Percentiles rank a stretch among this genome's conserved stretches.
Conservation (phyloP, 37 sponge, comb jelly and placozoan genomes). For the Eunapius fragilis region DNA sequence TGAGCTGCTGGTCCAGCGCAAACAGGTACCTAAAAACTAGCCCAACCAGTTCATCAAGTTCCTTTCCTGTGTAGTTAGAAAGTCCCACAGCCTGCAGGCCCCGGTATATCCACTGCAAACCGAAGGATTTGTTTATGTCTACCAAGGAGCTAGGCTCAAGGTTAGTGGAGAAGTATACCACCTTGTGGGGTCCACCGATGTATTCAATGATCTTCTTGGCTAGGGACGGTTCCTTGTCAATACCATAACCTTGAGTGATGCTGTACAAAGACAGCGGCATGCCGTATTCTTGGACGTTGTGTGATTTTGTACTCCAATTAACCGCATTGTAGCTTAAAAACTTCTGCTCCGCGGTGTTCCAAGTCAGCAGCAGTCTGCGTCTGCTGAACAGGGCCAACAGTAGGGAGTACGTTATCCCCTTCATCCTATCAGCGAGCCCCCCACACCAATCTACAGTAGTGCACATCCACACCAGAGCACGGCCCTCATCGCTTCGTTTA, state of each 20-base stretch:
- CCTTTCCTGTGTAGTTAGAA: slow-evolving; percentile 1
- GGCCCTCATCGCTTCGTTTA: neutral
- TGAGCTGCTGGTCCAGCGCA: neutral
- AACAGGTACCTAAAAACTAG: slow-evolving; percentile 44
- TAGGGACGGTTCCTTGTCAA: neutral
- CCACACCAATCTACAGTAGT: slow-evolving; percentile 16
- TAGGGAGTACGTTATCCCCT: slow-evolving; percentile 30
- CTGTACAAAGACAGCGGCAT: neutral
- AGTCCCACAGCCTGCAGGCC: slow-evolving; percentile 28
- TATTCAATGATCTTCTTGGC: neutral
- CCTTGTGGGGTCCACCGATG: neutral
- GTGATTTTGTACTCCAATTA: neutral
- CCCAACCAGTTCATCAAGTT: slow-evolving; percentile 35
- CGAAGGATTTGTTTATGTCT: neutral
- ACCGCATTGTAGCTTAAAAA: neutral
- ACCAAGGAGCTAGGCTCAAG: slow-evolving; percentile 23
- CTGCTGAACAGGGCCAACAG: slow-evolving; percentile 31
- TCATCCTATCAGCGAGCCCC: slow-evolving; percentile 41
- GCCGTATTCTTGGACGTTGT: neutral
- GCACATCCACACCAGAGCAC: slow-evolving; percentile 29
- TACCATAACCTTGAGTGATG: neutral
- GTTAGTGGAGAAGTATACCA: slow-evolving; percentile 20
- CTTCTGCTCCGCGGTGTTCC: neutral
- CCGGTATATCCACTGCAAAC: slow-evolving; percentile 23
- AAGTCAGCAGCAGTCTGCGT: slow-evolving; percentile 13